Percentiles rank a stretch among this genome's conserved stretches.
Conservation (phyloP, 2,888 invertebrate species). For the Phengaris alcon region DNA sequence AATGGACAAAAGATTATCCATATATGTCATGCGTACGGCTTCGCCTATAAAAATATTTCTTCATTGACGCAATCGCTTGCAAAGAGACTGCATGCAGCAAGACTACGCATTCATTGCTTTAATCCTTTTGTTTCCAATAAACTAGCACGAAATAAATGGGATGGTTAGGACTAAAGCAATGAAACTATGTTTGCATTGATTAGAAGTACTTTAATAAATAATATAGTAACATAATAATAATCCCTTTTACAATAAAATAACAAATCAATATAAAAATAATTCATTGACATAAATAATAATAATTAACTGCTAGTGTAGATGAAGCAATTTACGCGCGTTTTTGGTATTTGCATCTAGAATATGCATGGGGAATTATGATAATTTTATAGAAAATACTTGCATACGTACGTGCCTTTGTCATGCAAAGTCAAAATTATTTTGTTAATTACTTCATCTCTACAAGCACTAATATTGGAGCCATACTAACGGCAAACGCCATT, state of each 20-base stretch:
- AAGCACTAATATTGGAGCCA: neutral
- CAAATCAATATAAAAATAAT: slow-evolving; percentile 16
- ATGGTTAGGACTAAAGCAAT: slow-evolving; percentile 71
- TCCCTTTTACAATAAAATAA: slow-evolving; percentile 8
- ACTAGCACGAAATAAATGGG: slow-evolving; percentile 40
- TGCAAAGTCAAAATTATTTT: neutral
- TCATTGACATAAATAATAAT: neutral
- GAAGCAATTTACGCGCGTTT: neutral
- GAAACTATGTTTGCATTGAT: slow-evolving; percentile 55
- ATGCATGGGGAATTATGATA: neutral
- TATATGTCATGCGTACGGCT: slow-evolving; percentile 43
- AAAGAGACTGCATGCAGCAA: slow-evolving; percentile 37
- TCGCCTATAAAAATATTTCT: slow-evolving; percentile 35
- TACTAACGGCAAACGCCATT: neutral
- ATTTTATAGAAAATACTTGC: neutral
- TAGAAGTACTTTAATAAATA: slow-evolving; percentile 26
- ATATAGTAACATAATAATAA: neutral
- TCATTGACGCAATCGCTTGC: slow-evolving; percentile 36
- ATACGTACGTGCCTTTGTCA: neutral
- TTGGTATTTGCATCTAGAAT: neutral
- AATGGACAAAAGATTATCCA: slow-evolving; percentile 40
- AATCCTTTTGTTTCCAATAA: slow-evolving; percentile 49
- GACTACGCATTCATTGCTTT: slow-evolving; percentile 71
- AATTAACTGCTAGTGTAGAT: neutral
- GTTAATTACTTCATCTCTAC: neutral